Conservation (phyloP, 2,797 vertebrate species). For the Spea hammondii region DNA sequence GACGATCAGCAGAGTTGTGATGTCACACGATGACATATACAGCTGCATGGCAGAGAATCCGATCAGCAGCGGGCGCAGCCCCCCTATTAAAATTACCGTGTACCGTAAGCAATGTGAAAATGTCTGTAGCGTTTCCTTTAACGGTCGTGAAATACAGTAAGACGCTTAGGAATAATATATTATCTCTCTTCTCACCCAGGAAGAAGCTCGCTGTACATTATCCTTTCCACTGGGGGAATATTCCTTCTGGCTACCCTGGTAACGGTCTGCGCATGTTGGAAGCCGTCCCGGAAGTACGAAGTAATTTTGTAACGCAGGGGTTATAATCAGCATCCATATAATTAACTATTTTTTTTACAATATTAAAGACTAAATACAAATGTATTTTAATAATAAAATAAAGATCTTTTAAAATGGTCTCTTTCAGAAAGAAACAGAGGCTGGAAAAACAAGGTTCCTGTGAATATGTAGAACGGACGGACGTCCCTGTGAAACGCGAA, state of each 20-base stretch:
- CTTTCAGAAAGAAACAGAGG: conserved; percentile 81
- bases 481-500: conserved; percentile 79
- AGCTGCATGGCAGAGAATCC: conserved; percentile 89
- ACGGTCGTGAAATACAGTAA: neutral
- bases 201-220: conserved; percentile 96
- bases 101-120: conserved; percentile 79
- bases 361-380: too few species aligned
- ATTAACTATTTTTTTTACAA: too few species aligned
- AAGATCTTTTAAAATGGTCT: neutral
- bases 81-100: conserved; percentile 85
- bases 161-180: neutral
- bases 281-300: conserved; percentile 89
- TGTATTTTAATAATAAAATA: too few species aligned
- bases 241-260: conserved; percentile 97
- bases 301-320: too few species aligned
- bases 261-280: conserved; percentile 98
- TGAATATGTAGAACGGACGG: conserved; percentile 77
- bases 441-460: conserved; percentile 76
- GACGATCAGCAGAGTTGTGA: conserved; percentile 85
- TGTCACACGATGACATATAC: conserved; percentile 90
- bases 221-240: conserved; percentile 94
- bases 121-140: neutral
- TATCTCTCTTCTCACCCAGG: conserved; percentile 63
- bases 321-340: too few species aligned
- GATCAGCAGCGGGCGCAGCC: conserved; percentile 86